phyloP scores from a whole-genome alignment of 2,113 vertebrate species.

The Monopterus albus region DNA sequence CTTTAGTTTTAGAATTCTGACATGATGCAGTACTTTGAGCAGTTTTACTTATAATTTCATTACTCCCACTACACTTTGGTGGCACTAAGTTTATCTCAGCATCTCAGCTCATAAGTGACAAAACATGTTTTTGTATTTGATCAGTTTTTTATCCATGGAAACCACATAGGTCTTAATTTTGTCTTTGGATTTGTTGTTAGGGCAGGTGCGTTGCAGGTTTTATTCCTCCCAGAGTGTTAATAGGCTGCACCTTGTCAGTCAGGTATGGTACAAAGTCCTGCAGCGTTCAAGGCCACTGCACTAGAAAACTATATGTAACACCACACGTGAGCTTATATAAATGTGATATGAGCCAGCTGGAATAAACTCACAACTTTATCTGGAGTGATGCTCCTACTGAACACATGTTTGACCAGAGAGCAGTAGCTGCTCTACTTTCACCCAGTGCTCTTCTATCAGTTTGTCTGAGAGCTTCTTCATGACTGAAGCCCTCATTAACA shows the following conservation, averaged over 20 bases:
- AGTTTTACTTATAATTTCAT: no score
- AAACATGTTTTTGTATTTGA: no score
- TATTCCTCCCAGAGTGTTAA: not conserved
- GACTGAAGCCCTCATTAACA: slow-evolving; percentile 35
- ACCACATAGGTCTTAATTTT: no score
- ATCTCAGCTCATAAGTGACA: no score
- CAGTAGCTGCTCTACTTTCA: not conserved
- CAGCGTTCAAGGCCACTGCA: not conserved
- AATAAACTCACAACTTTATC: not conserved
- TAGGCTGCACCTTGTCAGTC: not conserved
- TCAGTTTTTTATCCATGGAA: no score
- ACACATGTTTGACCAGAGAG: slow-evolving; percentile 31
- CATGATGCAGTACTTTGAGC: no score
- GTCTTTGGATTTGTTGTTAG: no score
- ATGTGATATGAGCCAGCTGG: not conserved
- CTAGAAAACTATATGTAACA: not conserved
- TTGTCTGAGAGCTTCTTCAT: slow-evolving; percentile 41
- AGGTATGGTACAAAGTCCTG: not conserved
- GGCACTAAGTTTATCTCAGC: no score
- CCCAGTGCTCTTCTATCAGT: slow-evolving; percentile 8
- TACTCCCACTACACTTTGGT: no score
- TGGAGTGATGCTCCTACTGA: not conserved
- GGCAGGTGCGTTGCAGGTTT: not conserved
- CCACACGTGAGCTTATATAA: not conserved
- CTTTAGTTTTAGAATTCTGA: no score